These are phyloP conservation scores for Myrmecobius fasciatus DNA, from an alignment of 2,113 vertebrate species.

Conservation along the genomic window DNA sequence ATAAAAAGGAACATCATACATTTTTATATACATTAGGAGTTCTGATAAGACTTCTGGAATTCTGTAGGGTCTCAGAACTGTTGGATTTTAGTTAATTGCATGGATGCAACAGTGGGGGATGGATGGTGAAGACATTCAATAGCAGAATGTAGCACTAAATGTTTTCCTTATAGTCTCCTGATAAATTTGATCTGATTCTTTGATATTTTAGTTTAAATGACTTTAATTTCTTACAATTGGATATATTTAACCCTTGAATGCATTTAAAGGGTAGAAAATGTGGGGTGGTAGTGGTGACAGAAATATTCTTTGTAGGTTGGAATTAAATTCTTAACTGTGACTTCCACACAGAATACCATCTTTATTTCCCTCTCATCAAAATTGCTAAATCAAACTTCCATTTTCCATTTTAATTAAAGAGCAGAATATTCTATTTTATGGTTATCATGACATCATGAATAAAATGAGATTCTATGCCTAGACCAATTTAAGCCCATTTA, in stretches of 20 bases:
- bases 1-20: background rate
- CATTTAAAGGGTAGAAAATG: background rate
- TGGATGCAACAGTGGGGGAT: background rate
- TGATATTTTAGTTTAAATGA: background rate
- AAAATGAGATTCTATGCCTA: background rate
- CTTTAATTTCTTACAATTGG: background rate
- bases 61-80: background rate
- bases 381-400: background rate
- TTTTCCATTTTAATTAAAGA: background rate
- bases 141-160: background rate
- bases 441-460: background rate
- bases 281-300: background rate
- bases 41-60: background rate
- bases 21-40: background rate
- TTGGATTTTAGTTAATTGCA: background rate
- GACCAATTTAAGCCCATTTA: background rate
- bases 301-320: background rate
- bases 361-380: background rate
- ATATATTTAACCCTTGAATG: background rate
- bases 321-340: background rate
- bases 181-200: background rate
- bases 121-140: background rate
- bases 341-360: slow-evolving; percentile 34
- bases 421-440: background rate
- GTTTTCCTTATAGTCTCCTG: background rate